Base-by-base conservation (phyloP, 1,140 invertebrate species). In the Theocolax elegans region DNA sequence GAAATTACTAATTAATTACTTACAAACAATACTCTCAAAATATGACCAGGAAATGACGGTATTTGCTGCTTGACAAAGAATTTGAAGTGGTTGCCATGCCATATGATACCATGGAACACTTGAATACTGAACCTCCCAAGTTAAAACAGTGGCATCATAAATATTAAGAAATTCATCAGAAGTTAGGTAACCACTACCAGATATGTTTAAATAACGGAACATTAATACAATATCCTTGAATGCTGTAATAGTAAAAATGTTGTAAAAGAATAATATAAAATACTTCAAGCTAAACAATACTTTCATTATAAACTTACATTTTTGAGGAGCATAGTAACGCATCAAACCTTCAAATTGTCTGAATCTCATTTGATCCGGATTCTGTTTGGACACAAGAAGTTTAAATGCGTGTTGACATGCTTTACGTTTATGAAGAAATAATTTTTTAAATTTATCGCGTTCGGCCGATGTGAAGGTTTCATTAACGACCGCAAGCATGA, bases 401-500 rank as follows among this genome's bases (percentile, higher is more conserved):
- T 91, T 88, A 84, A 96, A 96, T 1, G 95, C 94, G 78, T 93
- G 90, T 64, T 94, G 90, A 82, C 94, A 94, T 0, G 94, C 95
- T 77, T 91, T 89, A 59, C 94, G 87, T 79, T 95, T 92, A 81
- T 97, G 95, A 40, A 96, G 88, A 68, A 95, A 88, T 40, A 97
- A 79, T 78, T 95, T 94, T 71, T 92, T 89, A 77, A 96, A 94
- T 81, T 97, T 97, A 69, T 94, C 92, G 65, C 94, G 92, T 84
- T 97, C 95, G 42, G 94, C 92, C 27, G 91, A 89, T 15, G 94
- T 95, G 81, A 96, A 97, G 6, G 94, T 92, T 85, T 96, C 94
- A 83, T 96, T 96, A 2, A 96, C 95, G 23, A 96, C 94, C 60
- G 95, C 95, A 56, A 97, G 85, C 90, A 96, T 93, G 91, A 97